Evolutionary conservation across 2,113 vertebrate species (phyloP), one percentile per base, ranked within the genome.

Genomic region (Ivindomyrus marchei): DNA sequence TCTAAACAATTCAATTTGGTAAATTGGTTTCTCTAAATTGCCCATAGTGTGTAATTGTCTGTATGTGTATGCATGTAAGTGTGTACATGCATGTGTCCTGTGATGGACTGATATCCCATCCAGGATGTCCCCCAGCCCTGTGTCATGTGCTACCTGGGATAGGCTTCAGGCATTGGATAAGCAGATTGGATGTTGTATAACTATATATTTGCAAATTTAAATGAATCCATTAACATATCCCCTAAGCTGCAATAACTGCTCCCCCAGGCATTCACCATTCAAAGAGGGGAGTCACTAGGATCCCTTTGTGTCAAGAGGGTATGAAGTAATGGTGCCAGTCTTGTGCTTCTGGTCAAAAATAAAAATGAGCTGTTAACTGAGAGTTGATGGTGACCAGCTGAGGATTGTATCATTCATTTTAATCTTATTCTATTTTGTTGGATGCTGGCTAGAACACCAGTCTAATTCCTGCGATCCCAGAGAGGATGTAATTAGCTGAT

Each of bases 401-500:
- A 24, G 42, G 8, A 11, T 10, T 47, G 84, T 85, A 27, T 3
- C n/a, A 47, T 85, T 47, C 70, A 70, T 50, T 84, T 83, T 89
- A 31, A 77, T 77, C 27, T 39, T 77, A 74, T 74, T 77, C 3
- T 77, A 13, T 77, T 77, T 77, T 39, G 70, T 39, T 77, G 31
- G 31, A 74, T 31, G 70, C 70, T 77, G 70, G 36, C 4, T 39
- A 36, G 13, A 39, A 77, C 70, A 77, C 31, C 70, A 39, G 70
- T 77, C 70, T 77, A 31, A 15, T 77, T 77, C 15, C 15, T 39
- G 27, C 10, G 70, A 77, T 77, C 31, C n/a, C n/a, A 70, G 9
- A 27, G 62, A 70, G 62, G 62, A 70, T 70, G 62, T n/a, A 13
- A 70, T 31, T 31, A 9, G 62, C 62, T 70, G 27, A 91, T 91